These are phyloP conservation scores for Chloropsis cyanopogon DNA, from an alignment of 2,113 vertebrate genomes.

Conservation along the genomic window DNA sequence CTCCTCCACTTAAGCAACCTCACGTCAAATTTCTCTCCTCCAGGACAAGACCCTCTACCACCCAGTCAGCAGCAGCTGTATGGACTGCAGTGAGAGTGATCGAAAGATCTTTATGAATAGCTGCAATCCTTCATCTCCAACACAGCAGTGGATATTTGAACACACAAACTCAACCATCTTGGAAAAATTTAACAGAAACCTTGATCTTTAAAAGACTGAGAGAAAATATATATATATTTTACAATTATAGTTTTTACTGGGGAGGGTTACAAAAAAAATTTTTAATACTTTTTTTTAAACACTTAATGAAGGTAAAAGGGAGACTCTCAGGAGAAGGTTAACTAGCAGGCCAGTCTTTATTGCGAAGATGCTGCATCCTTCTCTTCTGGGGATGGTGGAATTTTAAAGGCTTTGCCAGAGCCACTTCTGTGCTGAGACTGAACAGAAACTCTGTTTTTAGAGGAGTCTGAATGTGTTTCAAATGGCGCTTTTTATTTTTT, in stretches of 20 bases:
- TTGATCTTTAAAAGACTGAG: slow-evolving; percentile 67
- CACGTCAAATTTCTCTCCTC: neutral
- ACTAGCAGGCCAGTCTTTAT: slow-evolving; percentile 64
- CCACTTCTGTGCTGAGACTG: slow-evolving; percentile 35
- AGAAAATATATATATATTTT: slow-evolving; percentile 64
- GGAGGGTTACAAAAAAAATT: slow-evolving; percentile 50
- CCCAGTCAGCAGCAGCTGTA: slow-evolving; percentile 84
- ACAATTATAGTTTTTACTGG: slow-evolving; percentile 74
- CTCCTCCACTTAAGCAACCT: neutral
- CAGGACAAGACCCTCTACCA: slow-evolving; percentile 86
- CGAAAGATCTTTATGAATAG: slow-evolving; percentile 83
- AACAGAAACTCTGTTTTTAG: slow-evolving; percentile 51
- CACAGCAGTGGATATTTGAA: slow-evolving; percentile 88
- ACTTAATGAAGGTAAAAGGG: slow-evolving; percentile 63
- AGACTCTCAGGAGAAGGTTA: slow-evolving; percentile 70
- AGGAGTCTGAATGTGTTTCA: slow-evolving; percentile 48
- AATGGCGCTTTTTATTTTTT: neutral
- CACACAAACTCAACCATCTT: slow-evolving; percentile 82
- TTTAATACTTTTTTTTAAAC: slow-evolving; percentile 68
- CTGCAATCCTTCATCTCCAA: slow-evolving; percentile 77
- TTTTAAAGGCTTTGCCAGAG: slow-evolving; percentile 44
- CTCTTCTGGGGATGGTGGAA: slow-evolving; percentile 42
- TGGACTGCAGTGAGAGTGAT: slow-evolving; percentile 80
- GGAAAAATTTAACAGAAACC: slow-evolving; percentile 79
- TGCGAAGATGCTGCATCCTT: slow-evolving; percentile 68